Conservation (phyloP, 2,797 vertebrate species). For the Todus mexicanus region DNA sequence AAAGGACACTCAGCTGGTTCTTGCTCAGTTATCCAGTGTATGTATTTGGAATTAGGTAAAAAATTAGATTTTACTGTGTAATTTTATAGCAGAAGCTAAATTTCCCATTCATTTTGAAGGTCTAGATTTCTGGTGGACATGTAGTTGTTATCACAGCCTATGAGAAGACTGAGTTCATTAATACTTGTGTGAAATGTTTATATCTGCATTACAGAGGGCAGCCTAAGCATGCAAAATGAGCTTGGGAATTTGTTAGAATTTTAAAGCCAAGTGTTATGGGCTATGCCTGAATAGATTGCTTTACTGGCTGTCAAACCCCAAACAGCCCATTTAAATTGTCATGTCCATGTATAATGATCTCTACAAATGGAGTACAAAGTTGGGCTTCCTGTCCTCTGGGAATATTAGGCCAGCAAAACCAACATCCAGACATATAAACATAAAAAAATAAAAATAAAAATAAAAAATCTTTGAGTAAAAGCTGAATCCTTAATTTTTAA, state of each 20-base stretch:
- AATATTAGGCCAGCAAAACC: not conserved
- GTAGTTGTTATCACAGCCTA: not conserved
- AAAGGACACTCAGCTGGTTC: not conserved
- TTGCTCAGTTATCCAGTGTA: not conserved
- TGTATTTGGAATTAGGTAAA: slow-evolving; percentile 1
- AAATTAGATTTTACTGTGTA: not conserved
- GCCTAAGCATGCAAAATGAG: not conserved
- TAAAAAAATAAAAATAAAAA: too few species aligned
- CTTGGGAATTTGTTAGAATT: not conserved
- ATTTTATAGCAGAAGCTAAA: not conserved
- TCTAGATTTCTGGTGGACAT: not conserved
- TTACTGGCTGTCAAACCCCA: not conserved
- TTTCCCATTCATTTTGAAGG: not conserved
- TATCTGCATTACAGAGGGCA: not conserved
- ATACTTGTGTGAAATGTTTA: not conserved
- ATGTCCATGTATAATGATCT: not conserved
- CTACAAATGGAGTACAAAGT: not conserved
- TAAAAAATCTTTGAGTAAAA: not conserved
- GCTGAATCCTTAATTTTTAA: not conserved
- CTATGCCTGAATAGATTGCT: not conserved
- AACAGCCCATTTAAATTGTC: not conserved
- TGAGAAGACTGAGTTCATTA: not conserved
- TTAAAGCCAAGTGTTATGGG: not conserved
- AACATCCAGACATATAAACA: not conserved
- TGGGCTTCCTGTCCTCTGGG: not conserved